Conservation (phyloP, 2,113 vertebrate genomes). For the Mormoops blainvillei region DNA sequence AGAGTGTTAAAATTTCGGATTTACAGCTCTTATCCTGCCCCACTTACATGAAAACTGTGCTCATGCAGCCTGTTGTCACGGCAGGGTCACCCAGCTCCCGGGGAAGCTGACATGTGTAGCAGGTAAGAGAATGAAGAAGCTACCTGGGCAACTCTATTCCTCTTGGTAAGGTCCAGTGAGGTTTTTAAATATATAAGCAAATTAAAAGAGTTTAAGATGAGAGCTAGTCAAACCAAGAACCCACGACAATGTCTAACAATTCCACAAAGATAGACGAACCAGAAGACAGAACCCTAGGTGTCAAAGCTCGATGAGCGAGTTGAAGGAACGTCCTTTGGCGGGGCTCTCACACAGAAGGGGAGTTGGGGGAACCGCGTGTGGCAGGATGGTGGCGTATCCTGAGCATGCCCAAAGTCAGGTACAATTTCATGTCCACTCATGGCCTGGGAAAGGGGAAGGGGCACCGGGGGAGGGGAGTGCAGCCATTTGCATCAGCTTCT, state of each 20-base stretch:
- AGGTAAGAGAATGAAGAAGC: not conserved
- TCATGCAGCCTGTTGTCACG: not conserved
- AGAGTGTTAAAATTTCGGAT: not conserved
- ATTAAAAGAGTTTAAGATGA: not conserved
- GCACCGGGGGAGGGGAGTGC: too few relatives aligned
- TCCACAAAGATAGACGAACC: not conserved
- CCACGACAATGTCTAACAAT: not conserved
- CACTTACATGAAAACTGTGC: not conserved
- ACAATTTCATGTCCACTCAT: not conserved
- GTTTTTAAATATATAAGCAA: not conserved
- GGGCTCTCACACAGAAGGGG: not conserved
- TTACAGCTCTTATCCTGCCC: not conserved
- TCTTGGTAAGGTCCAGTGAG: not conserved
- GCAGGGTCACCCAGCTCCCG: not conserved
- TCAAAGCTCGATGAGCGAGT: not conserved
- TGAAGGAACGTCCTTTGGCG: not conserved
- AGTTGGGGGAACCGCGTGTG: not conserved
- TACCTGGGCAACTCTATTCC: not conserved
- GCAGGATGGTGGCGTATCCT: not conserved
- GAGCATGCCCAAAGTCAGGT: not conserved
- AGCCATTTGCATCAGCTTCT: too few relatives aligned
- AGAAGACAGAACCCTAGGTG: not conserved
- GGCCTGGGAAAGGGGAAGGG: not conserved
- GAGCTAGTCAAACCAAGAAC: not conserved
- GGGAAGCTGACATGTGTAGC: not conserved